Evolutionary conservation across 2,888 invertebrate genomes (phyloP), one percentile per base, ranked within the genome.

Genomic region (Oscheius sp.): DNA sequence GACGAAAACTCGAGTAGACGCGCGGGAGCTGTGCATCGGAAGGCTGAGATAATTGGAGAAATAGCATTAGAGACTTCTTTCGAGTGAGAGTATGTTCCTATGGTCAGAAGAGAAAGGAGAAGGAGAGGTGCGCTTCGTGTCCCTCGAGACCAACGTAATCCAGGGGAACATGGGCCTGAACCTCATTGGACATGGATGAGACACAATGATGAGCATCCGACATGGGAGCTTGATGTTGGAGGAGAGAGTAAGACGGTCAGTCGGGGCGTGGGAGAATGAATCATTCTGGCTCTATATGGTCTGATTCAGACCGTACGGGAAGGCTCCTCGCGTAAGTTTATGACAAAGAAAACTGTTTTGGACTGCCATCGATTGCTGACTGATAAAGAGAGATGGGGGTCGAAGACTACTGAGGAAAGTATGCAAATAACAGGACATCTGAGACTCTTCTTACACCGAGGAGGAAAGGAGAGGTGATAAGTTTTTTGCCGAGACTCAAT

Each of bases 171-270:
- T 53, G 53, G 35, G 55, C 55, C 32, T 29, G 29, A 55, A 55
- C 37, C 68, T 68, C 68, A 68, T 68, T 68, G 55, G 53, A 55
- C 55, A 68, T 68, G 68, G 68, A 68, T 68, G 68, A 68, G 68
- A 33, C 65, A 53, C 53, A 48, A 63, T 48, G 50, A 63, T 63
- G 66, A 29, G n/a, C n/a, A 11, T 4, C 53, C 13, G 66, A 66
- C 53, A 66, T 29, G 32, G 42, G 42, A 42, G 42, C 42, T 42
- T 42, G 42, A 42, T 3, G 42, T 7, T 29, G 32, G 21, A 2
- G 21, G 55, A 55, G 2, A 55, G 55, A 55, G 55, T 29, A 32
- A 21, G n/a, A 55, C 29, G 32, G 21, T 29, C 29, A 21, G 21
- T 29, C 29, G 32, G 11, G 53, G 59, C 32, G 35, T 35, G 42